Base-by-base conservation (phyloP, 2,113 vertebrate genomes). In the Chaetodon auriga region DNA sequence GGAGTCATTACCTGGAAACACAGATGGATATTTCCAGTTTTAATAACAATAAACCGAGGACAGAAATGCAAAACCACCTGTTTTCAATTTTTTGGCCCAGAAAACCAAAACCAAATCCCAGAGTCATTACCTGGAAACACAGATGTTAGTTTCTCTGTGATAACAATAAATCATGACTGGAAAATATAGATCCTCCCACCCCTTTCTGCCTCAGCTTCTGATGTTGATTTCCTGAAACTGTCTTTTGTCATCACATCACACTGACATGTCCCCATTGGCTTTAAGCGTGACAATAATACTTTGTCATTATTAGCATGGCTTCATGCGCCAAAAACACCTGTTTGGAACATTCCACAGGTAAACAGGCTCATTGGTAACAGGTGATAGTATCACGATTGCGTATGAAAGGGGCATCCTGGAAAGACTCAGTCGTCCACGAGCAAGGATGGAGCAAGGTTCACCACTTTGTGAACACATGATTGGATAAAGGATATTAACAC, bases 1-100 rank as follows among this genome's bases (percentile, higher is more conserved):
- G 9, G 30, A 78, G n/a, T 16, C n/a, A 38, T 45, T 43, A 43
- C n/a, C n/a, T 43, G 46, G 3, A 62, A 79, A 79, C 55, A 54
- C 45, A 61, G 43, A 19, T 36, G 62, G 48, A 54, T 46, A 21
- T 30, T 73, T 1, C 18, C 18, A 49, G 23, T 49, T 51, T 51
- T 5, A 75, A 23, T 23, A 65, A 41, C 21, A 10, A 23, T 51
- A 51, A 79, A 54, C 15, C 45, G 25, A 51, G 43, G 11, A 16
- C 15, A 16, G 15, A 45, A 53, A 35, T 41, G 7, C 7, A 13
- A 69, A 53, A 53, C 43, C 64, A 66, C 19, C 51, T 77, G 38
- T 55, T 76, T 54, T 46, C 15, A 41, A 30, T 23, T 51, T 66
- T 48, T 23, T 58, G 64, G 62, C 49, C 16, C 6, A 30, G 48